phyloP scores from a whole-genome alignment of 2,888 invertebrate genomes.

The Heliconius sara region DNA sequence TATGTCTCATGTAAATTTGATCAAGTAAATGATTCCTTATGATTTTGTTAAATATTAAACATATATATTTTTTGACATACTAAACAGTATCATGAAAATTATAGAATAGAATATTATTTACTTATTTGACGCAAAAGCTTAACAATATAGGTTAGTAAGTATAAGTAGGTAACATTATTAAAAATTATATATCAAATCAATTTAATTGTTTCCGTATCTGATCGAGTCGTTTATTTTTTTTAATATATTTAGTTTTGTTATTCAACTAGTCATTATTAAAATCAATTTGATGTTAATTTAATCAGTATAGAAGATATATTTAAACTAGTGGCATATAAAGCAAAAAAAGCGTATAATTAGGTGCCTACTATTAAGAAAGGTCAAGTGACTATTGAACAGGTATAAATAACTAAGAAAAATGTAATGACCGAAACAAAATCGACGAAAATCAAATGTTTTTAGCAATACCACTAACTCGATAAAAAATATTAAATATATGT shows the following conservation, averaged over 20 bases:
- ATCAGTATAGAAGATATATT: conserved; percentile 33
- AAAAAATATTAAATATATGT: conserved; percentile 7
- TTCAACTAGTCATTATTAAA: neutral
- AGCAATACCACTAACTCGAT: neutral
- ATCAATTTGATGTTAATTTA: conserved; percentile 37
- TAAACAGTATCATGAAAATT: too few species aligned
- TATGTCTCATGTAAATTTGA: too few species aligned
- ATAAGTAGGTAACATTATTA: neutral
- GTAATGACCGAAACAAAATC: conserved; percentile 13
- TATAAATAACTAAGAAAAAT: conserved; percentile 29
- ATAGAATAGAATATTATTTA: neutral
- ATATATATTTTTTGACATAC: too few species aligned
- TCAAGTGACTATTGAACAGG: conserved; percentile 39
- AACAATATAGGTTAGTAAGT: neutral
- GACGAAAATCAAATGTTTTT: neutral
- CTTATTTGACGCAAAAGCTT: neutral
- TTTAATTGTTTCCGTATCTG: neutral
- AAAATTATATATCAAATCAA: neutral
- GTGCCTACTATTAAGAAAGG: conserved; percentile 43
- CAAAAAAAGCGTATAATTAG: conserved; percentile 45
- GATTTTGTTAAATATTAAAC: neutral
- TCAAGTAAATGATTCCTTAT: neutral
- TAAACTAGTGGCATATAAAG: conserved; percentile 40
- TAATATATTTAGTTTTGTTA: neutral
- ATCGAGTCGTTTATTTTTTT: neutral